phyloP scores from a whole-genome alignment of 2,797 vertebrate species.

The Oreochromis mossambicus region DNA sequence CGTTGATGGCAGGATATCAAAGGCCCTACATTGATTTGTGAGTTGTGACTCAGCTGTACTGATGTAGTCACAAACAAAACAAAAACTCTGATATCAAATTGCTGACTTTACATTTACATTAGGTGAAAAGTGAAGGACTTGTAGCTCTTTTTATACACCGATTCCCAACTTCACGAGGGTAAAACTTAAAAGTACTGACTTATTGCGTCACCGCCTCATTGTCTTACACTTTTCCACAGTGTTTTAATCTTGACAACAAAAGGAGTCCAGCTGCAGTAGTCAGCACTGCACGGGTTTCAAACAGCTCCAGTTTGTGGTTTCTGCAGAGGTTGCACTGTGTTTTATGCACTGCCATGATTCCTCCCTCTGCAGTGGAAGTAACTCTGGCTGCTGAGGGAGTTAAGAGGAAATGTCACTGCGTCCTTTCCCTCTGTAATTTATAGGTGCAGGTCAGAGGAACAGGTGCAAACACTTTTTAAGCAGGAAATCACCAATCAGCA shows the following conservation, averaged over 20 bases:
- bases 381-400: background rate
- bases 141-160: background rate
- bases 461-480: constrained; percentile 42
- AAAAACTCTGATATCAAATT: background rate
- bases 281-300: background rate
- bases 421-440: constrained; percentile 48
- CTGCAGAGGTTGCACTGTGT: background rate
- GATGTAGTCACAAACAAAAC: background rate
- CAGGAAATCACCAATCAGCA: constrained; percentile 18
- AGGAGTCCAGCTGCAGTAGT: constrained; percentile 3
- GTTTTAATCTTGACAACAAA: constrained; percentile 3
- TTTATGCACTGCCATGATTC: background rate
- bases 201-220: background rate
- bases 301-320: constrained; percentile 2
- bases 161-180: background rate
- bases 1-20: background rate
- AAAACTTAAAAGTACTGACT: background rate
- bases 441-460: constrained; percentile 12
- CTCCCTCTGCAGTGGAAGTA: constrained; percentile 4
- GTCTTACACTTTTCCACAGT: background rate
- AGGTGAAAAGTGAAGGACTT: background rate
- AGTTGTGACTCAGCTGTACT: background rate
- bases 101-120: background rate
- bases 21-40: background rate
- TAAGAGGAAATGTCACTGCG: constrained; percentile 35